phyloP scores from a whole-genome alignment of 2,888 invertebrate species.

The Belgica antarctica region DNA sequence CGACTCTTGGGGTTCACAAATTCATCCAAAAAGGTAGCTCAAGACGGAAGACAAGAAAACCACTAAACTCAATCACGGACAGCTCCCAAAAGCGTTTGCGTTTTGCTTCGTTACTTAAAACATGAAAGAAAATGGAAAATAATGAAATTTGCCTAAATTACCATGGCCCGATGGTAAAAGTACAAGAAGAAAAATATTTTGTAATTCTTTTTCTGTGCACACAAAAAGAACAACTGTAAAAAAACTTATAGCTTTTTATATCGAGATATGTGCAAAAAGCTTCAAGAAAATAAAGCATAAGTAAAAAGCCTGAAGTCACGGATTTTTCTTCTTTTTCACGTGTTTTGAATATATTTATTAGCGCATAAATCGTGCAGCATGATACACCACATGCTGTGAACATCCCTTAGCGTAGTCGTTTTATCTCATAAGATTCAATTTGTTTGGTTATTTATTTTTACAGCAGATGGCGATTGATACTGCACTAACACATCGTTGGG shows the following conservation, averaged over 20 bases:
- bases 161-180: not conserved
- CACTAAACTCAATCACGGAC: too few species aligned
- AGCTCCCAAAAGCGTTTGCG: not conserved
- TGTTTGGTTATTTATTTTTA: too few species aligned
- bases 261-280: slow-evolving; percentile 18
- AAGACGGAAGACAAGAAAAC: too few species aligned
- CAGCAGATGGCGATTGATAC: not conserved
- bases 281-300: slow-evolving; percentile 15
- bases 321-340: not conserved
- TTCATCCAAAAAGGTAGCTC: too few species aligned
- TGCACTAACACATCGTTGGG: not conserved
- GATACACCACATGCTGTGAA: too few species aligned
- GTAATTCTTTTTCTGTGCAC: not conserved
- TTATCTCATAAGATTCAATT: too few species aligned
- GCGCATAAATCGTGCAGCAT: too few species aligned
- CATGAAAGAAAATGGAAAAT: not conserved
- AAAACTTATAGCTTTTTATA: slow-evolving; percentile 18
- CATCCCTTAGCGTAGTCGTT: too few species aligned
- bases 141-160: slow-evolving; percentile 15
- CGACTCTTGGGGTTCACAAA: too few species aligned
- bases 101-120: slow-evolving; percentile 20
- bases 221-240: not conserved
- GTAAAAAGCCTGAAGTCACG: not conserved
- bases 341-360: not conserved
- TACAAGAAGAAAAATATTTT: slow-evolving; percentile 23